Base-by-base conservation (phyloP, 1,140 invertebrate genomes). In the Zaprionus camerounensis region DNA sequence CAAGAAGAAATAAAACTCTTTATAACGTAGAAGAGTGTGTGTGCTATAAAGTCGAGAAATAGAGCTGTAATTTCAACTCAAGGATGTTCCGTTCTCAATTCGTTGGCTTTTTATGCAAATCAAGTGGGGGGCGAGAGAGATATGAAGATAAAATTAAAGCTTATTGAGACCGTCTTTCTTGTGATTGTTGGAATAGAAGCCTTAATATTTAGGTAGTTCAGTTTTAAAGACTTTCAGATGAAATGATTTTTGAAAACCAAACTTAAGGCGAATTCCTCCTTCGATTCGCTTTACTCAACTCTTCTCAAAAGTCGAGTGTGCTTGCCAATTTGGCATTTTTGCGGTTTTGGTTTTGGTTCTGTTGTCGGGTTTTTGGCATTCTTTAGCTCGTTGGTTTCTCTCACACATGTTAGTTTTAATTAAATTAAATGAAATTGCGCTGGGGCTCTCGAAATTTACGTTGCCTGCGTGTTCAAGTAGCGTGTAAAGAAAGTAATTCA, bases 401-500 rank as follows among this genome's bases (percentile, higher is more conserved):
- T 62, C 15, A 68, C 44, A 51, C 49, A 62, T 68, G 36, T 34
- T 58, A 58, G 59, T 84, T 79, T 80, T 81, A 90, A 88, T 88
- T 90, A 71, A 88, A 88, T 81, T 85, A 84, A 88, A 84, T 74
- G 20, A 51, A 51, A 24, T 49, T 41, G 68, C 20, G 63, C 71
- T 72, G 46, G 51, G 57, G 31, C 31, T 11, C 7, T 72, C 13
- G 46, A 66, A 53, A 64, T 64, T 71, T 80, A 67, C 71, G 65
- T 68, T 81, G 85, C 67, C 81, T 90, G 85, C 85, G 85, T 88
- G 85, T 85, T 80, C 76, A 90, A 90, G 86, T 90, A 71, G 85
- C 85, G 81, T 90, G 85, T 90, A 90, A 90, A 91, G 73, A 90
- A 90, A 91, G 73, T 85, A 90, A 90, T 90, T 85, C 82, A 76